Evolutionary conservation across 2,888 invertebrate genomes (phyloP).

Genomic region (Alloscopus bannaensis): DNA sequence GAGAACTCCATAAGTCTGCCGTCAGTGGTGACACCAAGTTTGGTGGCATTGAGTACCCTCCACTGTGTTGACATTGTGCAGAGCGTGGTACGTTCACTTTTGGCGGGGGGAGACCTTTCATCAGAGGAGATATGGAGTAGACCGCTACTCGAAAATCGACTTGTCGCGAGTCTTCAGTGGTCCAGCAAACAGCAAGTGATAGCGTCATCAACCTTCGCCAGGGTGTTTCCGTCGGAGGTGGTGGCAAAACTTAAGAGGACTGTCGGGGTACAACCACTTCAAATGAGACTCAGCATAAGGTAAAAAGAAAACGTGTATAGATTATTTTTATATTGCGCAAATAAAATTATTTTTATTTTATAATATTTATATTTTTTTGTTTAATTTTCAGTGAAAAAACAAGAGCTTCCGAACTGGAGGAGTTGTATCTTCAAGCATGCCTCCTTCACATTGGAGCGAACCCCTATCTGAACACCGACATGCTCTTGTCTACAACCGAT

Average conservation of each 20-base stretch:
- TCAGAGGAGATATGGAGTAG: constrained; percentile 24
- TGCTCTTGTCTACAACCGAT: constrained; percentile 12
- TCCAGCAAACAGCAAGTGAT: not conserved
- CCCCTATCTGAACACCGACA: constrained; percentile 36
- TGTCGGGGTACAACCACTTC: constrained; percentile 39
- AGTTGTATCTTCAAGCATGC: constrained; percentile 54
- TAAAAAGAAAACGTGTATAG: too few relatives aligned
- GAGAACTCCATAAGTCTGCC: not conserved
- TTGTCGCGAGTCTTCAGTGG: constrained; percentile 31
- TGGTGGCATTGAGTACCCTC: constrained; percentile 29
- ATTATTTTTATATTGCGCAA: too few relatives aligned
- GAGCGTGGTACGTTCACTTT: constrained; percentile 12
- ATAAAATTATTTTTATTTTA: too few relatives aligned
- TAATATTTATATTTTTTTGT: too few relatives aligned
- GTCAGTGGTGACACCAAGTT: constrained; percentile 9
- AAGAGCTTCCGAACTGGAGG: constrained; percentile 48
- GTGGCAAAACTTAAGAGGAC: constrained; percentile 36
- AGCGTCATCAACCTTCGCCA: not conserved
- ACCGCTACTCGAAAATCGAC: constrained; percentile 34
- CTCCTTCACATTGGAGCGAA: constrained; percentile 39
- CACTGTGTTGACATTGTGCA: constrained; percentile 56
- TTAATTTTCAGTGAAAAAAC: constrained; percentile 51
- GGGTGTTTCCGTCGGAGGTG: constrained; percentile 41
- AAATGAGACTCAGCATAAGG: constrained; percentile 47
- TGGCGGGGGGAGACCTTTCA: constrained; percentile 12